phyloP scores from a whole-genome alignment of 2,888 invertebrate genomes.

The Sipha maydis region DNA sequence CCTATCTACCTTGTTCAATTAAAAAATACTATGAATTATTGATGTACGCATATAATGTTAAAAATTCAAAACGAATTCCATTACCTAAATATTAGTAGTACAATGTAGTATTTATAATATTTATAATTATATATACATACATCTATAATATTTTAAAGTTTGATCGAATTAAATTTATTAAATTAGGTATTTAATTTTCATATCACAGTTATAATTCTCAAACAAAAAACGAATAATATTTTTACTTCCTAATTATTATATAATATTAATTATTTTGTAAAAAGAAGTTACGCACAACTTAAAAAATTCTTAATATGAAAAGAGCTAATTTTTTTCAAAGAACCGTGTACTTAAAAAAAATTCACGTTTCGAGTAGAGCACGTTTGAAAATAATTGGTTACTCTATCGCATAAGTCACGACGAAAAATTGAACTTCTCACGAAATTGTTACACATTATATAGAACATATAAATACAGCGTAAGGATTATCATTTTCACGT shows the following conservation, averaged over 20 bases:
- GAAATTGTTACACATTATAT: slow-evolving; percentile 2
- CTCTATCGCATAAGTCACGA: slow-evolving; percentile 45
- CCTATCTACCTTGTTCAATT: slow-evolving; percentile 23
- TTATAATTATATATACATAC: too few species aligned
- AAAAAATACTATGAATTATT: slow-evolving; percentile 18
- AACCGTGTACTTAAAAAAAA: background rate
- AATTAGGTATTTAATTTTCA: background rate
- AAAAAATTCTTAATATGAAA: background rate
- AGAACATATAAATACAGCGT: background rate
- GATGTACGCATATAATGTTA: background rate
- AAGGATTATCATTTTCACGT: background rate
- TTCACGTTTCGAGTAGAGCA: background rate
- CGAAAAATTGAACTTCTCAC: slow-evolving; percentile 33
- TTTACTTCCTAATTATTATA: background rate
- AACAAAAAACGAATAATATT: background rate
- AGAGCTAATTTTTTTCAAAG: background rate
- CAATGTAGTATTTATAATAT: background rate
- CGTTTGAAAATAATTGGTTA: slow-evolving; percentile 6
- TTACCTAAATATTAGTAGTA: background rate
- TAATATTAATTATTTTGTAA: background rate
- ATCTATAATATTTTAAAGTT: background rate
- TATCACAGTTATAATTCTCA: background rate
- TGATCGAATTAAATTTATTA: background rate
- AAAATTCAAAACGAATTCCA: slow-evolving; percentile 3
- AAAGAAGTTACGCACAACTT: background rate